A percentile compares a stretch with the other conserved stretches of the same genome.
These are phyloP conservation scores for Pelodytes ibericus DNA, from an alignment of 2,797 vertebrate genomes.

Conservation along the genomic window DNA sequence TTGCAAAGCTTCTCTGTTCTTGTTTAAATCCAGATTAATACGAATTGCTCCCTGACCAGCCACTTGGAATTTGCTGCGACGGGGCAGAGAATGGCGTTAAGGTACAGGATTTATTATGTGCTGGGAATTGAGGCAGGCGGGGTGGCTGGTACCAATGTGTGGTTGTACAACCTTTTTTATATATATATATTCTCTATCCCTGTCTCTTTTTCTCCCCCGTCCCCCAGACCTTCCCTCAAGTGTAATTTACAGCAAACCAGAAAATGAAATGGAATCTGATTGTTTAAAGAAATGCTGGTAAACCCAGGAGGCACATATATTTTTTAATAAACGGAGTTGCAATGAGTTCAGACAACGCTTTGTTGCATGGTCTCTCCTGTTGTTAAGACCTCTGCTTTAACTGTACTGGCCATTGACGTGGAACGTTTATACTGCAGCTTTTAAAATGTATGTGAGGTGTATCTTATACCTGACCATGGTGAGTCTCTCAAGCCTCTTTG, in stretches of 20 bases:
- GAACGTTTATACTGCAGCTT: neutral
- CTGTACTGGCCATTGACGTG: neutral
- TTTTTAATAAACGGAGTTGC: slow-evolving; percentile 83
- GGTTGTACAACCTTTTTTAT: slow-evolving; percentile 49
- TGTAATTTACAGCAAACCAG: slow-evolving; percentile 51
- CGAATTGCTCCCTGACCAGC: slow-evolving; percentile 49
- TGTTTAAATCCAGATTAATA: slow-evolving; percentile 7
- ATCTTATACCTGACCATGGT: too few relatives aligned
- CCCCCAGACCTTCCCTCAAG: slow-evolving; percentile 17
- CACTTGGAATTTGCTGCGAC: slow-evolving; percentile 45
- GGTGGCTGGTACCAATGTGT: slow-evolving; percentile 57
- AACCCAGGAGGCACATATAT: slow-evolving; percentile 79
- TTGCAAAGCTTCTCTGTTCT: slow-evolving; percentile 28
- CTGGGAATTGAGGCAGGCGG: slow-evolving; percentile 52
- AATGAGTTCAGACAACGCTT: slow-evolving; percentile 66
- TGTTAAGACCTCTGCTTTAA: neutral
- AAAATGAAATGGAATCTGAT: slow-evolving; percentile 48
- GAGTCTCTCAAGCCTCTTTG: too few relatives aligned
- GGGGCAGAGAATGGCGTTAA: slow-evolving; percentile 28
- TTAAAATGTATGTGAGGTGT: too few relatives aligned
- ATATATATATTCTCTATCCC: slow-evolving; percentile 47
- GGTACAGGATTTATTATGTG: slow-evolving; percentile 35
- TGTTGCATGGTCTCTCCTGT: neutral
- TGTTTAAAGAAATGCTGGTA: slow-evolving; percentile 53
- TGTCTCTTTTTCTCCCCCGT: slow-evolving; percentile 1